Base-by-base conservation (phyloP, 2,797 vertebrate species). In the Molossus molossus region DNA sequence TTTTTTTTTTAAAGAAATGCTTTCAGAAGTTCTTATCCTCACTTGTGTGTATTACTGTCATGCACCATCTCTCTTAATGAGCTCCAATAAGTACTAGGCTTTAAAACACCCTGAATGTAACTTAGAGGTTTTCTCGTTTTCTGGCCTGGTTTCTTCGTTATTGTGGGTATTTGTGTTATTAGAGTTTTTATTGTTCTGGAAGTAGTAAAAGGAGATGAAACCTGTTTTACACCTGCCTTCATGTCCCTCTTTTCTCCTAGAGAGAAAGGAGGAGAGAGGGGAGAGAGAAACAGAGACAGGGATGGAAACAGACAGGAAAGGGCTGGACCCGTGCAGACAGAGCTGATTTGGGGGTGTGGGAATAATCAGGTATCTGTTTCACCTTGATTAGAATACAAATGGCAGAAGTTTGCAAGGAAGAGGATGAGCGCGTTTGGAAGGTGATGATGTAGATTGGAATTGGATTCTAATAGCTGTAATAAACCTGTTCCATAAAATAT, bases 401-500 rank as follows among this genome's bases (percentile, higher is more conserved):
- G 81, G 55, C 25, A 64, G 33, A 97, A 96, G 86, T 97, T 96
- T 14, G 4, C 15, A 93, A 81, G 50, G 80, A 84, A 96, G 48
- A 69, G 4, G 1, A 21, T 0, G 29, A 37, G 27, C 29, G 13
- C 9, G 91, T 23, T 90, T 48, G 65, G 45, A 91, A 85, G 60
- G 45, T 20, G 27, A 80, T 0, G 58, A 4, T 86, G 90, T 76
- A 45, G 77, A 50, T 87, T 91, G 82, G 45, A 88, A 82, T 91
- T 23, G 7, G 33, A 90, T 67, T 96, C 75, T 95, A 97, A 93
- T 83, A 37, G 55, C 45, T 64, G 7, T 70, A 93, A 79, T 83
- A 94, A 97, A 84, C 72, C 64, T 87, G 48, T 5, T 29, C 25
- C 83, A 37, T 76, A 92, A 97, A 97, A 97, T 94, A 91, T 23